Evolutionary conservation across 2,888 invertebrate species (phyloP).

Genomic region (Coelinius sp.): DNA sequence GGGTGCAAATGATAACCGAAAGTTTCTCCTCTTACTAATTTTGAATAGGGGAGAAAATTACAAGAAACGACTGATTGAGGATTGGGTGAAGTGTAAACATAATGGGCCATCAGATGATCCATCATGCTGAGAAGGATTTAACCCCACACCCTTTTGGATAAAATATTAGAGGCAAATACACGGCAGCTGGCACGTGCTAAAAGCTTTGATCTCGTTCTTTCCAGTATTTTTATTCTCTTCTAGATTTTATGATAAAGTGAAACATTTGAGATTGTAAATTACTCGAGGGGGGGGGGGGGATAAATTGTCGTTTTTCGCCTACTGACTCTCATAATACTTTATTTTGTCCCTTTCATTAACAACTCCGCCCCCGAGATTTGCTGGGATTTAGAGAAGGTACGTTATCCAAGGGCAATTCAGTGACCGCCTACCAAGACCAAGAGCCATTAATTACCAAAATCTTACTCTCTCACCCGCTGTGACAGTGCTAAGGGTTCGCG

Average conservation of each 20-base stretch:
- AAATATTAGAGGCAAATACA: slow-evolving; percentile 42
- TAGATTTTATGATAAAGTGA: slow-evolving; percentile 18
- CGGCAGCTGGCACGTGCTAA: slow-evolving; percentile 52
- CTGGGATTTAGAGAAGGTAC: not conserved
- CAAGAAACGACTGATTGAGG: slow-evolving; percentile 31
- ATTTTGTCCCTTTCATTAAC: not conserved
- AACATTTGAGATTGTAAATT: not conserved
- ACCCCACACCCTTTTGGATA: slow-evolving; percentile 39
- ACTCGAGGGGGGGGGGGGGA: not conserved
- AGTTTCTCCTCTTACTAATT: not conserved
- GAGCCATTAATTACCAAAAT: slow-evolving; percentile 36
- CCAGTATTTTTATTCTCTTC: slow-evolving; percentile 16
- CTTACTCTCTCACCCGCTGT: slow-evolving; percentile 36
- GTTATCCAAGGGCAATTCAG: slow-evolving; percentile 14
- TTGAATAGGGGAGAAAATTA: not conserved
- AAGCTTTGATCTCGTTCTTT: slow-evolving; percentile 39
- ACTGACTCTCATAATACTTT: not conserved
- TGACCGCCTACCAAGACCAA: slow-evolving; percentile 20
- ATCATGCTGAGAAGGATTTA: slow-evolving; percentile 53
- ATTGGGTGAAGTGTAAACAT: slow-evolving; percentile 49
- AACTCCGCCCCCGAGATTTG: slow-evolving; percentile 24
- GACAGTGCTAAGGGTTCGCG: slow-evolving; percentile 19
- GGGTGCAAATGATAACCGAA: not conserved
- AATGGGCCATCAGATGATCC: slow-evolving; percentile 58
- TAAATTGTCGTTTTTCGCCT: slow-evolving; percentile 20